Evolutionary conservation across 2,797 vertebrate genomes (phyloP).

Genomic region (Lagothrix lagotricha): DNA sequence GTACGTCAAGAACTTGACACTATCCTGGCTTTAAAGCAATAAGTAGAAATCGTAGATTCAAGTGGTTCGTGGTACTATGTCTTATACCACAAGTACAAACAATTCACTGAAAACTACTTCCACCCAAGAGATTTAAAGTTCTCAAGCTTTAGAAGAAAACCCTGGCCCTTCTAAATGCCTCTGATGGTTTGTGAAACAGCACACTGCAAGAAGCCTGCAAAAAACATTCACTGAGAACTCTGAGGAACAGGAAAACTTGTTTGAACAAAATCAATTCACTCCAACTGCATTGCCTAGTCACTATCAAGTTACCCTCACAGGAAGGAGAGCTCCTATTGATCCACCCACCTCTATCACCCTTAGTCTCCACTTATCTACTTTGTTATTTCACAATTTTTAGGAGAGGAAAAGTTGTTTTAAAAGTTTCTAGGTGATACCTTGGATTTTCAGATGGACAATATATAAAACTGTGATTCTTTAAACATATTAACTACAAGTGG

Average conservation of each 20-base stretch:
- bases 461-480: neutral
- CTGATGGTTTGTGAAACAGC: slow-evolving; percentile 37
- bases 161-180: slow-evolving; percentile 18
- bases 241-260: slow-evolving; percentile 41
- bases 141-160: neutral
- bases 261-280: slow-evolving; percentile 62
- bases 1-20: neutral
- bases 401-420: neutral
- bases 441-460: neutral
- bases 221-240: neutral
- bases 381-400: slow-evolving; percentile 37
- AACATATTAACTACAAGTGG: neutral
- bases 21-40: neutral
- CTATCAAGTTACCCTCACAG: slow-evolving; percentile 9
- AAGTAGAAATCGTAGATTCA: neutral
- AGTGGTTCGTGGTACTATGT: neutral
- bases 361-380: neutral
- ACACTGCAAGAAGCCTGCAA: neutral
- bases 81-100: slow-evolving; percentile 22
- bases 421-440: neutral
- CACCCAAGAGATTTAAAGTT: slow-evolving; percentile 51
- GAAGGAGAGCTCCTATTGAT: slow-evolving; percentile 53
- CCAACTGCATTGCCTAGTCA: neutral
- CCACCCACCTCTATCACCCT: neutral
- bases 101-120: slow-evolving; percentile 18